These are phyloP conservation scores for Drosophila ananassae DNA, from an alignment of 1,140 invertebrate genomes.

Conservation along the genomic window DNA sequence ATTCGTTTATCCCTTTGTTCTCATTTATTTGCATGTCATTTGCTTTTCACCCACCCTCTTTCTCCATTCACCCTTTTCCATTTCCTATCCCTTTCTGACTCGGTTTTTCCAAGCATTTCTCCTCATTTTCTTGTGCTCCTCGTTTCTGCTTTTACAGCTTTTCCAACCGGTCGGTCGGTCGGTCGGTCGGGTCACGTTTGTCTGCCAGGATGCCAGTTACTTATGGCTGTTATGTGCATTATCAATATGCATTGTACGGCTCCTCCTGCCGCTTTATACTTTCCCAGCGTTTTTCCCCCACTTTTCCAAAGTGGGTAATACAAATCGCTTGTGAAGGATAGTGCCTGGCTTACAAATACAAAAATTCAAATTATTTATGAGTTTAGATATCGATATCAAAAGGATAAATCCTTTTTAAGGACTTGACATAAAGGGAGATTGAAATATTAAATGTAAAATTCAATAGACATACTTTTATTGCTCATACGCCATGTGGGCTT, in stretches of 20 bases:
- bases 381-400: conserved; percentile 6
- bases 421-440: conserved; percentile 1
- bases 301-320: conserved; percentile 28
- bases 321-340: conserved; percentile 28
- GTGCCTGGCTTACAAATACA: not conserved
- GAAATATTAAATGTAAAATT: not conserved
- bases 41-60: conserved; percentile 38
- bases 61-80: not conserved
- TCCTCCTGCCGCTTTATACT: conserved; percentile 59
- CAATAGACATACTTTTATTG: not conserved
- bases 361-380: conserved; percentile 29
- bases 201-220: conserved; percentile 76
- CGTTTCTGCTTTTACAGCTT: conserved; percentile 14
- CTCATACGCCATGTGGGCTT: not conserved
- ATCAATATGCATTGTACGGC: conserved; percentile 76
- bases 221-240: conserved; percentile 79
- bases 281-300: conserved; percentile 46
- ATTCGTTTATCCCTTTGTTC: conserved; percentile 80
- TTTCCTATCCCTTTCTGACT: not conserved
- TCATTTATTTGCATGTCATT: conserved; percentile 82
- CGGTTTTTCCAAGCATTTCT: not conserved
- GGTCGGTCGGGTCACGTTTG: conserved; percentile 65
- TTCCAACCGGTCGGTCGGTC: conserved; percentile 11
- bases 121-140: conserved; percentile 31
- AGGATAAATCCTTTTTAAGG: not conserved